A percentile compares a stretch with the other conserved stretches of the same genome.
Conservation (phyloP, 2,113 vertebrate genomes). For the Micronisus gabar region DNA sequence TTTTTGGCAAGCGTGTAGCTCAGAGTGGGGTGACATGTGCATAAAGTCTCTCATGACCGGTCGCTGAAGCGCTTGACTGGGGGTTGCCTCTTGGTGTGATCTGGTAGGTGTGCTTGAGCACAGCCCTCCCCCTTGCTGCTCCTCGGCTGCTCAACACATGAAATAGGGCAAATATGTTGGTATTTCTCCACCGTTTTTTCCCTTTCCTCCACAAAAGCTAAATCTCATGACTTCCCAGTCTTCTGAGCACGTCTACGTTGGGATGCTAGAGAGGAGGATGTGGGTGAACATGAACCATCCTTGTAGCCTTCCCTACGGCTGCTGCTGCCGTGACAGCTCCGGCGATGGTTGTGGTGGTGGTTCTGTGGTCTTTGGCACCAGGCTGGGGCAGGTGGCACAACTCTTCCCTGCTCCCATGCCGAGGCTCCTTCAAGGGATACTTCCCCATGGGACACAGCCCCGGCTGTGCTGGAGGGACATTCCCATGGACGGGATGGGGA, state of each 20-base stretch:
- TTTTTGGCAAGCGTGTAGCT: not conserved
- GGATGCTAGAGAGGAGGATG: not conserved
- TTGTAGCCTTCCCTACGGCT: not conserved
- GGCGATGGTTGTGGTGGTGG: rapidly evolving
- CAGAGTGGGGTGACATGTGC: rapidly evolving
- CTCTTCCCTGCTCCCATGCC: not conserved
- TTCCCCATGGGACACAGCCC: not conserved
- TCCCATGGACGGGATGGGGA: not conserved
- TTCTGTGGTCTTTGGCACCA: not conserved
- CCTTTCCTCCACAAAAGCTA: not conserved
- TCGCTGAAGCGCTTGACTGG: rapidly evolving
- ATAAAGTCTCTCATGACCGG: rapidly evolving
- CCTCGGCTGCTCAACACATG: rapidly evolving
- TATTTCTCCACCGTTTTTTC: not conserved
- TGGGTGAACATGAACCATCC: not conserved
- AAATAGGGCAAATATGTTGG: not conserved
- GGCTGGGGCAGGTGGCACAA: not conserved
- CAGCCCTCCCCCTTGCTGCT: not conserved
- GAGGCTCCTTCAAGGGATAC: not conserved
- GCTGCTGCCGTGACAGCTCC: not conserved
- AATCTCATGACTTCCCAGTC: not conserved
- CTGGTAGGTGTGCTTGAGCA: not conserved
- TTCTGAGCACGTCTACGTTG: rapidly evolving
- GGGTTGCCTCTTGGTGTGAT: not conserved
- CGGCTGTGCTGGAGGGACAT: not conserved